Base-by-base conservation (phyloP, 2,797 vertebrate species). In the Crocidura indochinensis region DNA sequence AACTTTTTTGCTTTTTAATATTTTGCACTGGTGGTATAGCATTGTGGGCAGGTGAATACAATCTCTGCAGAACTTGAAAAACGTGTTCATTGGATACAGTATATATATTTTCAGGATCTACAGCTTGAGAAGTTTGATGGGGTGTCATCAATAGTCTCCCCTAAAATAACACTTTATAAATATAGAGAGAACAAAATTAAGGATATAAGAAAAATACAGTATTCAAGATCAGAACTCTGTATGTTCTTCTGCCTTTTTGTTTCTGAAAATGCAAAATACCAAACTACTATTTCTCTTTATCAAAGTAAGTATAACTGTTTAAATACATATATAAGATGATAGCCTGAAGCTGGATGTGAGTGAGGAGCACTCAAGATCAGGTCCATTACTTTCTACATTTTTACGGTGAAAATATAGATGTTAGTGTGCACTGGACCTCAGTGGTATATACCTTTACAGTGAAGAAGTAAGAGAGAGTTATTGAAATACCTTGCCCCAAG, bases 341-440 rank as follows among this genome's bases (percentile, higher is more conserved):
- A 87, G 27, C 31, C n/a, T 76, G 24, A 26, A 86, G 56, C 26
- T 44, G 74, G 4, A 20, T 22, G 31, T 92, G 51, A 92, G 20
- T 65, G 29, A 85, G 65, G 38, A 88, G 22, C 62, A 46, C 29
- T 88, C 15, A 17, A 76, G 68, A 82, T 79, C 26, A 2, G 26
- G 62, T 79, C 38, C 19, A 72, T 78, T 74, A 75, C 29, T 87
- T 94, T 80, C 19, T 76, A 49, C 1, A 47, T 46, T 88, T 81
- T 91, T 84, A 84, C 19, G 12, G 31, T 80, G 64, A 90, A 93
- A 77, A 80, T 67, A 64, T 10, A 88, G 73, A 73, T 49, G 74
- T 90, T 65, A 44, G 44, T 93, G 67, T 69, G 75, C 26, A 71
- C 86, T 80, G 84, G 81, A 85, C 46, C 49, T 67, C 44, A 29